Evolutionary conservation across 2,113 vertebrate genomes (phyloP).

Genomic region (Speoplatyrhinus poulsoni): DNA sequence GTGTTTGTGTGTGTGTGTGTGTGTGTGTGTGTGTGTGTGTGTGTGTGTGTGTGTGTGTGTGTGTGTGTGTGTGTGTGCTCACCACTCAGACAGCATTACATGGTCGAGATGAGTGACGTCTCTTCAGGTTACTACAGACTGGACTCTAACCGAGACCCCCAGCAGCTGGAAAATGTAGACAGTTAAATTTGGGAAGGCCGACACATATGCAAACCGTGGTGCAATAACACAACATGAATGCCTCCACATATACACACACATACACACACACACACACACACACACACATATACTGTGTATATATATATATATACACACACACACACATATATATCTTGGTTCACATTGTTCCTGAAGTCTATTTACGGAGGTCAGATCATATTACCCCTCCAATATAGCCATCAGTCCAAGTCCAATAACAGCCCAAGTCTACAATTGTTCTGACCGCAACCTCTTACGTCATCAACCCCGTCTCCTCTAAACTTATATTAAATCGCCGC

Average conservation of each 20-base stretch:
- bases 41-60: too few species aligned
- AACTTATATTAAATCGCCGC: constrained; percentile 21
- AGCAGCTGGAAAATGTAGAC: constrained; percentile 2
- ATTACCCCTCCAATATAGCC: constrained; percentile 3
- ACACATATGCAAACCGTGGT: too few species aligned
- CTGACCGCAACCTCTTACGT: neutral
- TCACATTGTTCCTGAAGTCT: constrained; percentile 2
- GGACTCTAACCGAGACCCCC: neutral
- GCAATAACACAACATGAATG: neutral
- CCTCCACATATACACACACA: too few species aligned
- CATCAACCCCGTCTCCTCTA: constrained; percentile 5
- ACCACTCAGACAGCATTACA: too few species aligned
- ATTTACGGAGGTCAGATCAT: constrained; percentile 17
- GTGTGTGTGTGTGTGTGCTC: neutral
- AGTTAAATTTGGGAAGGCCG: neutral
- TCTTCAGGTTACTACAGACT: neutral
- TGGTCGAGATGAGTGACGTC: too few species aligned
- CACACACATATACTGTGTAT: too few species aligned
- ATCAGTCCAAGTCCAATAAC: neutral
- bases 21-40: too few species aligned
- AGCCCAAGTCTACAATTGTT: neutral
- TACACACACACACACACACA: too few species aligned
- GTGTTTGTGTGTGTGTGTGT: too few species aligned
- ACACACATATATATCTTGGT: neutral
- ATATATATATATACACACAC: neutral